phyloP scores from a whole-genome alignment of 2,113 vertebrate genomes.

The Cheilinus undulatus region DNA sequence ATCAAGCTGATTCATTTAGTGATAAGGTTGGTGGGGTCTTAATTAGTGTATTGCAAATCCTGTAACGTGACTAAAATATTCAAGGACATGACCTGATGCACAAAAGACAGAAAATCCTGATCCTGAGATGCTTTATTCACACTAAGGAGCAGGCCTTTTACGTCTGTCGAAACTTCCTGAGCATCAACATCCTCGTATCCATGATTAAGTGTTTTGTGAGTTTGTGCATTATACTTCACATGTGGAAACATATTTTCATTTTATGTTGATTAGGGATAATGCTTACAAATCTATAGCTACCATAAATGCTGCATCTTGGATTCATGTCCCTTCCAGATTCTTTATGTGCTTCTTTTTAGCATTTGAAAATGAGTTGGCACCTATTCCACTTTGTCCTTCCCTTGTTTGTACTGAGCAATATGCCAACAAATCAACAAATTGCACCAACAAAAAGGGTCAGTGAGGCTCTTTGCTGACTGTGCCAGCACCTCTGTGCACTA shows the following conservation, averaged over 20 bases:
- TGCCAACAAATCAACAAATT: constrained; percentile 23
- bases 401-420: background rate
- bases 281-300: background rate
- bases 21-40: background rate
- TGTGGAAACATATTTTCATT: background rate
- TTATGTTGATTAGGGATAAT: too few relatives aligned
- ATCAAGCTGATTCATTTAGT: background rate
- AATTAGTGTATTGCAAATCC: background rate
- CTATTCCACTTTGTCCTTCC: background rate
- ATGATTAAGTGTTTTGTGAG: background rate
- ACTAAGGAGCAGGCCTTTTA: background rate
- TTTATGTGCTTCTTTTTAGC: background rate
- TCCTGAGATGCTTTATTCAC: background rate
- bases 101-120: background rate
- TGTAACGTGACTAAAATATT: background rate
- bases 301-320: background rate
- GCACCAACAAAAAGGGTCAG: background rate
- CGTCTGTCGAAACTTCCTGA: too few relatives aligned
- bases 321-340: background rate
- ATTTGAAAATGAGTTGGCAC: background rate
- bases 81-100: background rate
- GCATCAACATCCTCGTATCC: background rate
- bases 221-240: background rate
- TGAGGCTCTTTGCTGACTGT: constrained; percentile 1
- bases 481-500: background rate